A percentile compares a stretch with the other conserved stretches of the same genome.
These are phyloP conservation scores for Aleiodes sp. DNA, from an alignment of 1,140 invertebrate genomes.

Conservation along the genomic window DNA sequence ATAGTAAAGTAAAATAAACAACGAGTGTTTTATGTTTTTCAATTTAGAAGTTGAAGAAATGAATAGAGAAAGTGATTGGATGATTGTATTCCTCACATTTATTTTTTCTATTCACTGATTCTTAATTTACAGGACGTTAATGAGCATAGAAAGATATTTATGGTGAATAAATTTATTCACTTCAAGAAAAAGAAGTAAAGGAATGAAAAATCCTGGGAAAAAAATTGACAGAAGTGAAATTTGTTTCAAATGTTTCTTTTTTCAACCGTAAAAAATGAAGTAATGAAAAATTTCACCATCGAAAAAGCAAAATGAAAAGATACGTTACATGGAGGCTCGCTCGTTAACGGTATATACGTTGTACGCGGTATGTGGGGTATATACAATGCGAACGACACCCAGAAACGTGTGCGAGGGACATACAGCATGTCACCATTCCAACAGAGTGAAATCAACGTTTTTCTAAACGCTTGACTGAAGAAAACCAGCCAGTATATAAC, in stretches of 20 bases:
- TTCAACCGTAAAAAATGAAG: neutral
- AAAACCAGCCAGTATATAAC: constrained; percentile 35
- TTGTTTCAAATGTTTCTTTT: neutral
- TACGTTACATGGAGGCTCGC: constrained; percentile 3
- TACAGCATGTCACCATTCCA: constrained; percentile 58
- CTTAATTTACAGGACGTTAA: too few relatives aligned
- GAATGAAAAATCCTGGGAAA: neutral
- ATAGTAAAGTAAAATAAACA: neutral
- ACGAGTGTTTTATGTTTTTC: too few relatives aligned
- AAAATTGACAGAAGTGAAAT: neutral
- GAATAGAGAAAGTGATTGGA: neutral
- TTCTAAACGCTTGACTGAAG: constrained; percentile 46
- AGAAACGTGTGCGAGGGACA: constrained; percentile 39
- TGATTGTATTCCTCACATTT: too few relatives aligned
- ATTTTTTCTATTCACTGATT: too few relatives aligned
- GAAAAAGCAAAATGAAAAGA: neutral
- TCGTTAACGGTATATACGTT: constrained; percentile 38
- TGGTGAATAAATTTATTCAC: too few relatives aligned
- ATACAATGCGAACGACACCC: constrained; percentile 38
- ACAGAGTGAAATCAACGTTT: constrained; percentile 61
- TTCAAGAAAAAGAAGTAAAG: neutral
- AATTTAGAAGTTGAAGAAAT: too few relatives aligned
- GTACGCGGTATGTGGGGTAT: constrained; percentile 39
- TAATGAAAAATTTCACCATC: neutral
- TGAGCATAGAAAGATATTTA: too few relatives aligned